Conservation (phyloP, 1,140 invertebrate genomes). For the Tetranychus cinnabarinus region DNA sequence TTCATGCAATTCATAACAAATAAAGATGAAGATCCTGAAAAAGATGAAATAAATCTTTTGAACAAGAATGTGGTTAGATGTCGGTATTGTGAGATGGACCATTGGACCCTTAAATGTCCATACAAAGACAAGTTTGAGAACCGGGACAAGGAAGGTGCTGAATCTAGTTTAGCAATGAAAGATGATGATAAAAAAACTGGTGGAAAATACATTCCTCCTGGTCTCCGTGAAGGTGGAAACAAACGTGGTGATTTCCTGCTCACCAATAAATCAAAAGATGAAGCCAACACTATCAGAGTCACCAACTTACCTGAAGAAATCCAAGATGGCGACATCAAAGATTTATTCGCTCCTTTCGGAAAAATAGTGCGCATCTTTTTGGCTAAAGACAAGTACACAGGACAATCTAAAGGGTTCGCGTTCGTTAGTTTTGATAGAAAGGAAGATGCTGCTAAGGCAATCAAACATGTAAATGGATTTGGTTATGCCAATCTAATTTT, state of each 20-base stretch:
- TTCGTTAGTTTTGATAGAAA: slow-evolving; percentile 82
- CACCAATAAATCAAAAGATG: slow-evolving; percentile 25
- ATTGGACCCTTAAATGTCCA: slow-evolving; percentile 91
- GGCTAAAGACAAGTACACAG: slow-evolving; percentile 48
- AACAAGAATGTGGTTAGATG: slow-evolving; percentile 64
- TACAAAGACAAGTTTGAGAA: slow-evolving; percentile 55
- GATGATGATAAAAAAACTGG: slow-evolving; percentile 16
- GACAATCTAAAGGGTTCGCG: slow-evolving; percentile 41
- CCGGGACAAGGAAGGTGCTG: not conserved
- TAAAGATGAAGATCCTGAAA: slow-evolving; percentile 18
- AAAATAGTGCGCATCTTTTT: slow-evolving; percentile 11
- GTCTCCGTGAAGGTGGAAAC: slow-evolving; percentile 48
- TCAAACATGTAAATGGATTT: slow-evolving; percentile 66
- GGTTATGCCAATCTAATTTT: slow-evolving; percentile 96
- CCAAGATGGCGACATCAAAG: slow-evolving; percentile 77
- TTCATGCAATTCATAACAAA: slow-evolving; percentile 46
- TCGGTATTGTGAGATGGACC: slow-evolving; percentile 78
- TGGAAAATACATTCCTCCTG: slow-evolving; percentile 48
- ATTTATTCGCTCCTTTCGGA: slow-evolving; percentile 38
- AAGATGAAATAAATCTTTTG: slow-evolving; percentile 35
- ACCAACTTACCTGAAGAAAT: slow-evolving; percentile 93
- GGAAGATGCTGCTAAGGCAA: slow-evolving; percentile 72
- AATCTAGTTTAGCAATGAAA: not conserved
- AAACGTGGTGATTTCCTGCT: slow-evolving; percentile 44
- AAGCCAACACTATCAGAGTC: slow-evolving; percentile 73